phyloP scores from a whole-genome alignment of 37 sponge, comb jelly and placozoan species.

The Mnemiopsis leidyi region DNA sequence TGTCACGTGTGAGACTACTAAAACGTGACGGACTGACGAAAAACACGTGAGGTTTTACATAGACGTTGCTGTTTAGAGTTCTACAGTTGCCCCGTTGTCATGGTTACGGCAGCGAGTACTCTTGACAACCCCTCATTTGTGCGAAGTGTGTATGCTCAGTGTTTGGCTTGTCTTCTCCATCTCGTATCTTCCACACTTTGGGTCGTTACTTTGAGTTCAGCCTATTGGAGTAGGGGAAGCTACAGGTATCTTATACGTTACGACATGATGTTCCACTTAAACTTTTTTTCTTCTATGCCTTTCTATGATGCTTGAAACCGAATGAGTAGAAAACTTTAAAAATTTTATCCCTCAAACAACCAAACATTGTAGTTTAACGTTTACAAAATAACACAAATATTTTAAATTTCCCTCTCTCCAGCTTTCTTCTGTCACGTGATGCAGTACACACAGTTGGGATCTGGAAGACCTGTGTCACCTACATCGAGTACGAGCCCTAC shows the following conservation, averaged over 20 bases:
- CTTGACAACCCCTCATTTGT: slow-evolving; percentile 23
- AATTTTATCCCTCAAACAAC: no score
- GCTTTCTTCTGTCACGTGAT: neutral
- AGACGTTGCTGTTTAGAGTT: no score
- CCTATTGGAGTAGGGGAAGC: slow-evolving; percentile 4
- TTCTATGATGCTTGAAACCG: no score
- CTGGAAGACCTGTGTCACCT: slow-evolving; percentile 13
- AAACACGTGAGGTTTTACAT: no score
- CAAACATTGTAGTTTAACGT: neutral
- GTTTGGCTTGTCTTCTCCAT: slow-evolving; percentile 6
- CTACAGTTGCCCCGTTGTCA: neutral
- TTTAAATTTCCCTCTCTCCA: neutral
- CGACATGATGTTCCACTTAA: no score
- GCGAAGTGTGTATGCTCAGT: neutral
- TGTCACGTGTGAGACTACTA: neutral
- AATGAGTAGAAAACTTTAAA: no score
- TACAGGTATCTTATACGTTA: no score
- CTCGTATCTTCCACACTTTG: neutral
- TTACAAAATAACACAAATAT: neutral
- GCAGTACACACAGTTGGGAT: neutral
- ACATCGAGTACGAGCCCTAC: slow-evolving; percentile 17
- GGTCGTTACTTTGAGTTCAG: neutral
- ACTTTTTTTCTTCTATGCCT: no score
- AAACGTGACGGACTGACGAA: no score
- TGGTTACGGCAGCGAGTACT: neutral